These are phyloP conservation scores for Calliscelio sp. DNA, from an alignment of 2,888 invertebrate species.

Conservation along the genomic window DNA sequence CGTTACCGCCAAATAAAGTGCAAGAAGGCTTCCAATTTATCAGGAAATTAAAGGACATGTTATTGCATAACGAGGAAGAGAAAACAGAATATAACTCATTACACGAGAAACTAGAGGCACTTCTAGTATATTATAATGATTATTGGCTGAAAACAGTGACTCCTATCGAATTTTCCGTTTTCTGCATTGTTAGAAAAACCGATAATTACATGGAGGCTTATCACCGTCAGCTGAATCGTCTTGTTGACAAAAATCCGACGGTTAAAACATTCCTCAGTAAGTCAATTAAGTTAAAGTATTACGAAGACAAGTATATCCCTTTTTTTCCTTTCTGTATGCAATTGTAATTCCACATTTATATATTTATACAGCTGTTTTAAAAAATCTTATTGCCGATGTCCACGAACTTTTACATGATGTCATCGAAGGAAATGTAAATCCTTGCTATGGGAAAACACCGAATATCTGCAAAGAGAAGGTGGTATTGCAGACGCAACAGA, in stretches of 20 bases:
- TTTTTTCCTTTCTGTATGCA: too few relatives aligned
- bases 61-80: neutral
- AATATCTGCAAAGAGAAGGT: too few relatives aligned
- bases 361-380: neutral
- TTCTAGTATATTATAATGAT: neutral
- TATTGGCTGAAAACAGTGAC: neutral
- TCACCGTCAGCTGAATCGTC: conserved; percentile 1
- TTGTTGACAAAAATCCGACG: neutral
- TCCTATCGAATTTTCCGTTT: neutral
- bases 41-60: neutral
- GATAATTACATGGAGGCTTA: conserved; percentile 4
- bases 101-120: neutral
- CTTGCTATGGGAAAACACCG: too few relatives aligned
- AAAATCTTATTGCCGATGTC: neutral
- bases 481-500: too few relatives aligned
- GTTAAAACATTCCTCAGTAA: conserved; percentile 11
- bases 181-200: neutral
- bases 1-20: neutral
- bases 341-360: neutral
- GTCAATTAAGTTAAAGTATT: too few relatives aligned
- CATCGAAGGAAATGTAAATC: too few relatives aligned
- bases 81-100: neutral
- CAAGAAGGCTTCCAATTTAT: neutral
- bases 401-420: too few relatives aligned
- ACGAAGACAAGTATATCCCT: too few relatives aligned